These are phyloP conservation scores for Todiramphus chloris DNA, from an alignment of 2,113 vertebrate species.

Conservation along the genomic window DNA sequence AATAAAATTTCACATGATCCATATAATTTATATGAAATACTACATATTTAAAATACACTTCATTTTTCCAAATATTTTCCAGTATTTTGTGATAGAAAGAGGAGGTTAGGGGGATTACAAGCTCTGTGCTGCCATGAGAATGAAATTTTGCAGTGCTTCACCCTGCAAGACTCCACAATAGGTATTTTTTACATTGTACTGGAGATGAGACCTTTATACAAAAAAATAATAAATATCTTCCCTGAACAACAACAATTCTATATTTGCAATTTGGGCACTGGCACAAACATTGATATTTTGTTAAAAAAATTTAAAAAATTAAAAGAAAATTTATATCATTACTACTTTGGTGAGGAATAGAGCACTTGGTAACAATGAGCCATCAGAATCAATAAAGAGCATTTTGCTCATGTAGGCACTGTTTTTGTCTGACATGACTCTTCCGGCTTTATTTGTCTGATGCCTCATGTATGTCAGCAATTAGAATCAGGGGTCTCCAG, in stretches of 20 bases:
- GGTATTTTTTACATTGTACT: not conserved
- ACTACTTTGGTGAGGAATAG: not conserved
- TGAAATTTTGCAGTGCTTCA: slow-evolving; percentile 22
- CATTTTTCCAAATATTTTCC: not conserved
- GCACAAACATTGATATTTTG: not conserved
- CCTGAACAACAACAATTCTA: not conserved
- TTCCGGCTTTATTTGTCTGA: not conserved
- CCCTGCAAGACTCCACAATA: not conserved
- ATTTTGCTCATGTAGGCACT: not conserved
- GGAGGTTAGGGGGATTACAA: slow-evolving; percentile 33
- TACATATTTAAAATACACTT: not conserved
- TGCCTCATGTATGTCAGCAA: not conserved
- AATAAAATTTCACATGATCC: not conserved
- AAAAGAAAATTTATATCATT: not conserved
- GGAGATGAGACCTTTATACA: not conserved
- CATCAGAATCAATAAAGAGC: not conserved
- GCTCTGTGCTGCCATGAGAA: not conserved
- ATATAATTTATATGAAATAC: not conserved
- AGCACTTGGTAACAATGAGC: not conserved
- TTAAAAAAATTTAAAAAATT: not conserved
- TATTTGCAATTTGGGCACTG: not conserved
- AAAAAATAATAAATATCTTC: not conserved
- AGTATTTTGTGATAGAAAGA: slow-evolving; percentile 19
- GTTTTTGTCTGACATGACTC: not conserved
- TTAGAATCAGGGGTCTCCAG: not conserved